Evolutionary conservation across 2,113 vertebrate species (phyloP).

Genomic region (Periophthalmodon schlosseri): DNA sequence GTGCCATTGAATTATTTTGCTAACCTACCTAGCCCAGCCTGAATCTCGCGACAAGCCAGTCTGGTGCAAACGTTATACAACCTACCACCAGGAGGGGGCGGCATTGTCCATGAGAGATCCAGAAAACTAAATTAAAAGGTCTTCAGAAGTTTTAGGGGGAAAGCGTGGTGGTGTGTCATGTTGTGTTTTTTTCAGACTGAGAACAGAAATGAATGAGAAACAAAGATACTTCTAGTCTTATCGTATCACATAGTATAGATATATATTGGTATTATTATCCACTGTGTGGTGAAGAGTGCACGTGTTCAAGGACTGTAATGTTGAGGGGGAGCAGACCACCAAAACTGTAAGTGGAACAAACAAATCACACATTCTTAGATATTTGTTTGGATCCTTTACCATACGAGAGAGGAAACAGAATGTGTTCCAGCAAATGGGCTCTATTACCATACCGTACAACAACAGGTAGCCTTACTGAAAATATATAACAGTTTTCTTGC

Average conservation of each 20-base stretch:
- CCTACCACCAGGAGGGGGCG: slow-evolving; percentile 42
- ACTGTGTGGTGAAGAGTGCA: no score
- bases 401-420: no score
- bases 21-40: no score
- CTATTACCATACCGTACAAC: no score
- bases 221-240: no score
- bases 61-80: background rate
- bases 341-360: background rate
- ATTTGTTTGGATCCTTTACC: background rate
- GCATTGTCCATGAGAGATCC: slow-evolving; percentile 12
- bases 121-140: background rate
- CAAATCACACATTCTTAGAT: background rate
- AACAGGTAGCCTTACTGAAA: background rate
- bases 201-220: background rate
- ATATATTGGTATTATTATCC: no score
- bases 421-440: no score
- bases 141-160: background rate
- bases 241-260: background rate
- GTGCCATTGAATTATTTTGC: background rate
- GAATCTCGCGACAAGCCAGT: no score
- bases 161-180: background rate
- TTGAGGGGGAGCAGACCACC: no score
- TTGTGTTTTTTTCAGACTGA: background rate
- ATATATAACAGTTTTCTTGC: background rate
- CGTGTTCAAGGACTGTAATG: no score